Percentiles rank a stretch among this genome's conserved stretches.
These are phyloP conservation scores for Stramonita haemastoma DNA, from an alignment of 2,888 invertebrate species.

Conservation along the genomic window DNA sequence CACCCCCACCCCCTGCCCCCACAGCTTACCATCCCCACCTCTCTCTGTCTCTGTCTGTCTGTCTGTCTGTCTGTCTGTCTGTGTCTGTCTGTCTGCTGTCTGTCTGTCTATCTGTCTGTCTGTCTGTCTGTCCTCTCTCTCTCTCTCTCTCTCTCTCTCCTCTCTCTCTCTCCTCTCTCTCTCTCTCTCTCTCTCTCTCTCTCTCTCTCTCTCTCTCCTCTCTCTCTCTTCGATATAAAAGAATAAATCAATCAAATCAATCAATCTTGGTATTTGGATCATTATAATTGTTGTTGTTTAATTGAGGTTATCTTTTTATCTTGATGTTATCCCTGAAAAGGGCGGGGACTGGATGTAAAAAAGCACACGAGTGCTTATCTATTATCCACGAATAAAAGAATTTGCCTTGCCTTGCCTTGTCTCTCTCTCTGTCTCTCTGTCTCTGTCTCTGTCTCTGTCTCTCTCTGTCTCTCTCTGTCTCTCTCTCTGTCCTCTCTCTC, in stretches of 20 bases:
- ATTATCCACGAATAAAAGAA: no score
- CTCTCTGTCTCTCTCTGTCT: background rate
- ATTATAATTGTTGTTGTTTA: no score
- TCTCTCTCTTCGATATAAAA: no score
- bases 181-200: constrained; percentile 9
- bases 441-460: background rate
- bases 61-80: background rate
- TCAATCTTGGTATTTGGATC: no score
- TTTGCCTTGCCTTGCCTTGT: no score
- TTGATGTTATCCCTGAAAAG: no score
- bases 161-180: background rate
- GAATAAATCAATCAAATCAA: no score
- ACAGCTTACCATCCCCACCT: background rate
- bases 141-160: background rate
- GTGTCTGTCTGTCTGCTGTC: background rate
- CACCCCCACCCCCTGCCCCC: background rate
- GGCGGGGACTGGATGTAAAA: no score
- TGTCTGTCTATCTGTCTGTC: background rate
- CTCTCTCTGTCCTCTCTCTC: background rate
- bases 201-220: background rate
- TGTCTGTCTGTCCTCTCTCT: background rate
- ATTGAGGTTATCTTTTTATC: no score
- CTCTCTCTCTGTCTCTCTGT: no score
- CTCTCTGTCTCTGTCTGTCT: background rate
- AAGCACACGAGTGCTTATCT: no score